Base-by-base conservation (phyloP, 2,113 vertebrate species). In the Chlamydotis undulata region DNA sequence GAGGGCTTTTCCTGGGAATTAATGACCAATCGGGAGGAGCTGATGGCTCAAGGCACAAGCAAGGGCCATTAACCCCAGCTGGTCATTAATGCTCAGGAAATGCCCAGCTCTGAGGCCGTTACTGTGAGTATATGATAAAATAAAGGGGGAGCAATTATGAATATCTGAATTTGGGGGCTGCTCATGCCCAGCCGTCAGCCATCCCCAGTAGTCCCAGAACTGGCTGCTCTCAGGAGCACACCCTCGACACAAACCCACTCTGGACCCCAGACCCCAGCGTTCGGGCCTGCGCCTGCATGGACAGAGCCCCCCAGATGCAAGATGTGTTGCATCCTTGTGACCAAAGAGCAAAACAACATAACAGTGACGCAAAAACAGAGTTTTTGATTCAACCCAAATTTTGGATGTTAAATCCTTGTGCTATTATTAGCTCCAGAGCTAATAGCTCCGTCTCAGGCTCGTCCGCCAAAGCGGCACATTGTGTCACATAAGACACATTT, bases 51-150 rank as follows among this genome's bases (percentile, higher is more conserved):
- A 97, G 98, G 96, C 96, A 96, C 94, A 97, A 97, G 96, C 97
- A 89, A 92, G 93, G 97, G 97, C 98, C 97, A 97, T 94, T 98
- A 98, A 98, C 97, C 97, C 94, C 96, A 97, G 97, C 97, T 96
- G 97, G 97, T 97, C 97, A 97, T 97, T 98, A 98, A 98, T 97
- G 69, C 95, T 96, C 95, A 87, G 95, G 45, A 94, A 98, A 97
- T 97, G 96, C 97, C 96, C 95, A 17, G 83, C 87, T 94, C 96
- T 56, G 88, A 96, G 91, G 87, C 95, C n/a, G 12, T 96, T 96
- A 93, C 68, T 93, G 76, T 90, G 90, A 96, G 77, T 92, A 52
- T 85, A 96, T 90, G 93, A 96, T 95, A 97, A 98, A 98, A 97
- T 94, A 97, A 90, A 75, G 55, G 61, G 70, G 57, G 63, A 78